Evolutionary conservation across 2,797 vertebrate genomes (phyloP).

Genomic region (Pangasius djambal): DNA sequence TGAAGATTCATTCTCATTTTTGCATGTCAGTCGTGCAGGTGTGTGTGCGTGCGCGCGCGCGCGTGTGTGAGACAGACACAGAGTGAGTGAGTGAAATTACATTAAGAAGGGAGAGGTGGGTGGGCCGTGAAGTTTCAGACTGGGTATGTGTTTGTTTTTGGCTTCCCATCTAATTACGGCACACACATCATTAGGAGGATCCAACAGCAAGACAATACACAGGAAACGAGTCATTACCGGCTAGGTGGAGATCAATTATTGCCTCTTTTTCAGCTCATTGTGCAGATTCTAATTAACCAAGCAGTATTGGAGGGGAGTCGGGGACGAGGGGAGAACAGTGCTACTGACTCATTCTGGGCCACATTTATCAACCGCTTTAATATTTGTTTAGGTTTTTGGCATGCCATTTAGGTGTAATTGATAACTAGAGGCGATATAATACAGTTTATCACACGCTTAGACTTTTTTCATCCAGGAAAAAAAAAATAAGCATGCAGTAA

Average conservation of each 20-base stretch:
- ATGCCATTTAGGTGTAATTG: neutral
- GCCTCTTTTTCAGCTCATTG: slow-evolving; percentile 67
- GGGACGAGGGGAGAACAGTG: slow-evolving; percentile 32
- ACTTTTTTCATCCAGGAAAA: no score
- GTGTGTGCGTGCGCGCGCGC: slow-evolving; percentile 50
- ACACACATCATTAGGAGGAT: slow-evolving; percentile 69
- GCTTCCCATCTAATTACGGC: slow-evolving; percentile 60
- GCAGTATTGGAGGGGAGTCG: slow-evolving; percentile 39
- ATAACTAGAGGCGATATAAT: neutral
- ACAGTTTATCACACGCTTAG: neutral
- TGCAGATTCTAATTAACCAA: slow-evolving; percentile 70
- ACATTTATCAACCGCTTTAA: slow-evolving; percentile 8
- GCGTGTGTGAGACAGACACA: slow-evolving; percentile 27
- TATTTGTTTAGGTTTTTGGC: neutral
- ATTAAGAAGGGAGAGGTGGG: slow-evolving; percentile 24
- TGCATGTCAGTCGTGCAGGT: slow-evolving; percentile 62
- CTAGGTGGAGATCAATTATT: slow-evolving; percentile 71
- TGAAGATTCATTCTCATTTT: slow-evolving; percentile 65
- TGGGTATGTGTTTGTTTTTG: slow-evolving; percentile 55
- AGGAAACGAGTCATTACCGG: slow-evolving; percentile 65
- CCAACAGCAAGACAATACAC: slow-evolving; percentile 65
- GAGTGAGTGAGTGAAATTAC: slow-evolving; percentile 15
- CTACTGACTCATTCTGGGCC: neutral
- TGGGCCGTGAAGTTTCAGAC: slow-evolving; percentile 45
- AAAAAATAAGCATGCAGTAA: no score